Evolutionary conservation across 2,888 invertebrate genomes (phyloP), one percentile per base, ranked within the genome.

Genomic region (Biston stratarius): DNA sequence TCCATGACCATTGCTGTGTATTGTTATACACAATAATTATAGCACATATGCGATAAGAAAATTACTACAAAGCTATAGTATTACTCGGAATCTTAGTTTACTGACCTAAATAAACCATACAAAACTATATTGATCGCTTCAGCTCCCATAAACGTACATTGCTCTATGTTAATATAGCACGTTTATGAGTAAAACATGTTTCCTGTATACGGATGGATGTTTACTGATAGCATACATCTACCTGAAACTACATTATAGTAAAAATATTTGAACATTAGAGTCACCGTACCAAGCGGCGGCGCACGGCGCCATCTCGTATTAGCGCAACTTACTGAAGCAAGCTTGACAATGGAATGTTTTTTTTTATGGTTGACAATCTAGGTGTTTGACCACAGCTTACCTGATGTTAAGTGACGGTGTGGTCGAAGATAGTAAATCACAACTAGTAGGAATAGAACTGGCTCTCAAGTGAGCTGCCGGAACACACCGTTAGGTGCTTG

Each of bases 251-350:
- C 57, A 64, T 63, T 67, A 52, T 48, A 64, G 71, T 66, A 71
- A 68, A 65, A 69, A 66, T 65, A 74, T 77, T 81, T 77, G 73
- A 71, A 75, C 65, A 74, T 76, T 69, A 76, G 61, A 65, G 24
- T 24, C 24, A 24, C 24, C 24, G 1, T 24, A 3, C 24, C 24
- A 24, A 3, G 24, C 24, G 24, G 24, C 24, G 61, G 51, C 74
- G 74, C 75, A 75, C 74, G 64, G 59, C 72, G 74, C 80, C 78
- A 75, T 74, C 74, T 78, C 1, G 24, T 24, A 24, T n/a, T 24
- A 24, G 24, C 24, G 24, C 24, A 24, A 24, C 24, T 24, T 24
- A 1, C 24, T 24, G 24, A 2, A 24, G 24, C 24, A 24, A 24
- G 24, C 24, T 24, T 24, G 24, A 24, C 24, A 24, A 24, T 24